Conservation (phyloP, 1,140 invertebrate genomes). For the Trachymyrmex cornetzi region DNA sequence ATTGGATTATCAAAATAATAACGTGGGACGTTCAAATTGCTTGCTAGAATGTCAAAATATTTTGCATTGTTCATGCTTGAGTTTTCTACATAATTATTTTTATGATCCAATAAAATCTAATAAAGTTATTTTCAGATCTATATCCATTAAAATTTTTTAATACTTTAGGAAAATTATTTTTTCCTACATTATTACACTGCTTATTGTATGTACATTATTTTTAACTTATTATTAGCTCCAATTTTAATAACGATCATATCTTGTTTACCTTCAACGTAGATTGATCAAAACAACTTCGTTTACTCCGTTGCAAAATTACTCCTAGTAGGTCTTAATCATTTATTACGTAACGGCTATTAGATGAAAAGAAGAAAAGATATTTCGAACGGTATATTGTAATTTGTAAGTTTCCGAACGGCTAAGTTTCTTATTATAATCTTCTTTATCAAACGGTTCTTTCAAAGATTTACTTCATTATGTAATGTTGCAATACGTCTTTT, state of each 20-base stretch:
- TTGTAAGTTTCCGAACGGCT: neutral
- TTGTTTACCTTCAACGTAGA: neutral
- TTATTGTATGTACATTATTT: neutral
- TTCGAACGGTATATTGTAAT: neutral
- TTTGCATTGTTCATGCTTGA: too few relatives aligned
- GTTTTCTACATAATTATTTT: too few relatives aligned
- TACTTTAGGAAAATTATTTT: too few relatives aligned
- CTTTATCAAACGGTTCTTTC: neutral
- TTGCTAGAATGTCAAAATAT: too few relatives aligned
- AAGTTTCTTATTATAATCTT: neutral
- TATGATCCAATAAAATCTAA: too few relatives aligned
- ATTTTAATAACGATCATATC: neutral
- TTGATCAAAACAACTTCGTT: neutral
- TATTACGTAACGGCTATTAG: neutral
- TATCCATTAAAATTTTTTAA: too few relatives aligned
- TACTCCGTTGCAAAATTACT: neutral
- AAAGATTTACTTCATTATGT: neutral
- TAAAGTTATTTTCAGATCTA: too few relatives aligned
- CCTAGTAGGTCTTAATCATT: neutral
- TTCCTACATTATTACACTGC: too few relatives aligned
- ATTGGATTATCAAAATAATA: too few relatives aligned
- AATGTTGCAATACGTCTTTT: neutral
- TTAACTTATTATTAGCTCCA: conserved; percentile 1
- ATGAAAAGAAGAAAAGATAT: neutral
- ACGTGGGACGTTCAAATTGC: too few relatives aligned